Evolutionary conservation across 1,140 invertebrate species (phyloP).

Genomic region (Drosophila pandora): DNA sequence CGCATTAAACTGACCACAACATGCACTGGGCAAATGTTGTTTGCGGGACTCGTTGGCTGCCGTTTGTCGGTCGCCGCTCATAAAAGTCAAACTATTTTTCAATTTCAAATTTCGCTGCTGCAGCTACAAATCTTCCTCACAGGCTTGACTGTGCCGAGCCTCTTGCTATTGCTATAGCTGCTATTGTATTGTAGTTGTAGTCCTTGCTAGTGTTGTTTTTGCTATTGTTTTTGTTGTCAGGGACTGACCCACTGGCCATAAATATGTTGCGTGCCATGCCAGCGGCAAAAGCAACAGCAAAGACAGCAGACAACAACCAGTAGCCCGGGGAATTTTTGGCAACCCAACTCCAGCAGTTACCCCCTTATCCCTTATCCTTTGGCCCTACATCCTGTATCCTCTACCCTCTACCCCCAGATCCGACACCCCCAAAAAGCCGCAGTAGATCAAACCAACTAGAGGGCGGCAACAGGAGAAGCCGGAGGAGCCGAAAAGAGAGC

Average conservation of each 20-base stretch:
- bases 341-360: slow-evolving; percentile 1
- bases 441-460: slow-evolving; percentile 65
- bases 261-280: slow-evolving; percentile 74
- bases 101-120: slow-evolving; percentile 79
- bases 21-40: slow-evolving; percentile 37
- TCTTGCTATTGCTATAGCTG: neutral
- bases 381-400: neutral
- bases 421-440: neutral
- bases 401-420: neutral
- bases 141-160: slow-evolving; percentile 30
- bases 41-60: slow-evolving; percentile 35
- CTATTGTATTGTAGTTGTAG: slow-evolving; percentile 11
- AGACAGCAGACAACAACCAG: neutral
- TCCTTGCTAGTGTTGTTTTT: slow-evolving; percentile 2
- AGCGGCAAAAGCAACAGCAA: slow-evolving; percentile 35
- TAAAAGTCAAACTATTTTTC: slow-evolving; percentile 82
- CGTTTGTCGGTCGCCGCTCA: slow-evolving; percentile 70
- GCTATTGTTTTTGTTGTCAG: slow-evolving; percentile 55
- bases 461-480: slow-evolving; percentile 17
- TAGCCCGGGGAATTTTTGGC: slow-evolving; percentile 5
- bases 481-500: slow-evolving; percentile 12
- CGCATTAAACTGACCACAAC: slow-evolving; percentile 51
- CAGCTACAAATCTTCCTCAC: slow-evolving; percentile 78
- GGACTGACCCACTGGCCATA: slow-evolving; percentile 74
- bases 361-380: too few species aligned